Evolutionary conservation across 2,113 vertebrate genomes (phyloP), one percentile per base, ranked within the genome.

Genomic region (Girardinichthys multiradiatus): DNA sequence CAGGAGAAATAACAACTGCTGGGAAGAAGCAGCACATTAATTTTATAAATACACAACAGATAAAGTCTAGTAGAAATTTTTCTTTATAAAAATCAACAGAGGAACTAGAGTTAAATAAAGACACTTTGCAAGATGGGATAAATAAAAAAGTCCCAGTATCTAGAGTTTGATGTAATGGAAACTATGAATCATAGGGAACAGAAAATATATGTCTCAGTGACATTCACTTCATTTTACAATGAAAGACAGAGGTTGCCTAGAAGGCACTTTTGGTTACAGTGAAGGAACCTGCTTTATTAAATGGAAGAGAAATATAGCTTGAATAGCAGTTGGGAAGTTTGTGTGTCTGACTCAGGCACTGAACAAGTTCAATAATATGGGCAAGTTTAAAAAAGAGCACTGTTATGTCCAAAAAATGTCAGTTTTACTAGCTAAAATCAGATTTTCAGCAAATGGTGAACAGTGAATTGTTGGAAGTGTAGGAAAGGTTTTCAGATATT

Each of bases 151-250:
- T 71, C 64, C 51, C 62, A 80, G 77, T 42, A 66, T 59, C 65
- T 26, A 51, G 60, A 61, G 51, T 70, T 76, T 66, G 51, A 67
- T 70, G 63, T 73, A 63, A 70, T 24, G 33, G 63, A 81, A 74
- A 63, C 61, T 48, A 57, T 73, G 35, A 79, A 79, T 84, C 58
- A 68, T 57, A 51, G 58, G 51, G 66, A n/a, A 33, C 0, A 60
- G 39, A 27, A 71, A 72, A 67, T 80, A 67, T 66, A 70, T 80
- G 74, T 78, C 31, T 37, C 66, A 14, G 26, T 70, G 72, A 79
- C 37, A 67, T 86, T 77, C 6, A 80, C 83, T 86, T 86, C 76
- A 66, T 79, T 81, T 87, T 70, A 76, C 19, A 30, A 68, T 76
- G 60, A 74, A 79, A 72, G 68, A 79, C 69, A 74, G 69, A 21